A percentile compares a stretch with the other conserved stretches of the same genome.
These are phyloP conservation scores for Drosophila mojavensis DNA, from an alignment of 1,140 invertebrate species.

Conservation along the genomic window DNA sequence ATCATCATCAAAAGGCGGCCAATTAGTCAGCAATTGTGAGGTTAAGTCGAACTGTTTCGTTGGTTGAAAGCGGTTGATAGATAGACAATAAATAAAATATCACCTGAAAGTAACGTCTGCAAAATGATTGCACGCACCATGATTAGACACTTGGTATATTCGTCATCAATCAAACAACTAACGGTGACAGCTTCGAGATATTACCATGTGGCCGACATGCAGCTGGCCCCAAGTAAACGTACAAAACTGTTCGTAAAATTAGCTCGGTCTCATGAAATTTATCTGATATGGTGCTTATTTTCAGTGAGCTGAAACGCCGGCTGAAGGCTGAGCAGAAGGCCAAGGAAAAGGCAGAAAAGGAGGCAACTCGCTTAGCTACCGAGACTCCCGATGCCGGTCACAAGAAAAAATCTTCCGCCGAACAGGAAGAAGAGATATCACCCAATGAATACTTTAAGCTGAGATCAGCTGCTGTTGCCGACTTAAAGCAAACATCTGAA, in stretches of 20 bases:
- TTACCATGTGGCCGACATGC: slow-evolving; percentile 50
- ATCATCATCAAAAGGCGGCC: slow-evolving; percentile 16
- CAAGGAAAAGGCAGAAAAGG: slow-evolving; percentile 96
- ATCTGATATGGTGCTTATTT: slow-evolving; percentile 56
- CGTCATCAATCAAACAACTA: slow-evolving; percentile 1
- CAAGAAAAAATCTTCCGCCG: slow-evolving; percentile 81
- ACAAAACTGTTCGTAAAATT: slow-evolving; percentile 73
- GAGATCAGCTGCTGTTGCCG: slow-evolving; percentile 89
- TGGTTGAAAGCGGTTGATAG: slow-evolving; percentile 14
- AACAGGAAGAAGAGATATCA: slow-evolving; percentile 93
- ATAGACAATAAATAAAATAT: slow-evolving; percentile 24
- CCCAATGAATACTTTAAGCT: slow-evolving; percentile 97
- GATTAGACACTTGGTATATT: slow-evolving; percentile 27
- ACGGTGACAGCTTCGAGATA: slow-evolving; percentile 4
- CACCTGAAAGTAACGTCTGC: not conserved
- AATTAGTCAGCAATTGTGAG: slow-evolving; percentile 54
- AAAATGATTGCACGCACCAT: slow-evolving; percentile 43
- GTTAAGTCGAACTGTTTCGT: slow-evolving; percentile 60
- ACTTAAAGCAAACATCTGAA: slow-evolving; percentile 90
- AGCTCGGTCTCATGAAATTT: slow-evolving; percentile 4
- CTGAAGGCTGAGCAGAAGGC: slow-evolving; percentile 96
- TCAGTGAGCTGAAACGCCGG: slow-evolving; percentile 95
- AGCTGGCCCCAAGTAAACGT: slow-evolving; percentile 65
- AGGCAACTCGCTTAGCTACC: slow-evolving; percentile 83
- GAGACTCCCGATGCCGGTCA: slow-evolving; percentile 61